A percentile compares a stretch with the other conserved stretches of the same genome.
Evolutionary conservation across 2,888 invertebrate species (phyloP).

Genomic region (Catocala fraxini): DNA sequence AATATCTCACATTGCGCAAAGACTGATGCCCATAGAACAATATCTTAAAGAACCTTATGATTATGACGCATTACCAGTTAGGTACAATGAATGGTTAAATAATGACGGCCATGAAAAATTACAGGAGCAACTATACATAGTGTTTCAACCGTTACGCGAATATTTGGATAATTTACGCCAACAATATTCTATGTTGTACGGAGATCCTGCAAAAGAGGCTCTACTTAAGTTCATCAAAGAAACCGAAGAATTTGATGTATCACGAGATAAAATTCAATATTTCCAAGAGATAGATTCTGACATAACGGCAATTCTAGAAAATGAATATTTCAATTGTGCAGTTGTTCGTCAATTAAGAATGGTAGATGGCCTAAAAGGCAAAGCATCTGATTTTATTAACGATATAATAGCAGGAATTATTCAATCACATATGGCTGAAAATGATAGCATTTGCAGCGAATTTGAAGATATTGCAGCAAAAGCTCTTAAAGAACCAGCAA

Average conservation of each 20-base stretch:
- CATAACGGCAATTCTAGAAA: slow-evolving; percentile 88
- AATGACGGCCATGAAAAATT: slow-evolving; percentile 85
- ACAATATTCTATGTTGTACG: slow-evolving; percentile 88
- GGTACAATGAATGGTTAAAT: slow-evolving; percentile 87
- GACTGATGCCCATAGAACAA: slow-evolving; percentile 88
- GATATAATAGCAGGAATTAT: slow-evolving; percentile 89
- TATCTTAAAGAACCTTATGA: slow-evolving; percentile 76
- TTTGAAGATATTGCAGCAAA: slow-evolving; percentile 91
- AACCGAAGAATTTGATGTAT: slow-evolving; percentile 87
- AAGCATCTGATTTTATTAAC: slow-evolving; percentile 87
- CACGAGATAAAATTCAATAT: slow-evolving; percentile 88
- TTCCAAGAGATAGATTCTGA: slow-evolving; percentile 88
- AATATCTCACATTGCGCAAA: slow-evolving; percentile 86
- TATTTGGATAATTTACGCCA: slow-evolving; percentile 85
- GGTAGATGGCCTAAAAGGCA: slow-evolving; percentile 88
- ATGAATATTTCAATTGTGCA: slow-evolving; percentile 90
- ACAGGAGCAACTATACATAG: slow-evolving; percentile 79
- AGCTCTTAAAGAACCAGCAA: slow-evolving; percentile 91
- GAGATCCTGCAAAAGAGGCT: slow-evolving; percentile 78
- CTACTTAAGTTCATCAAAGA: slow-evolving; percentile 81
- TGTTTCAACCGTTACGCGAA: slow-evolving; percentile 86
- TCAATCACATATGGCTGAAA: slow-evolving; percentile 89
- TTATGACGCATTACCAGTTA: slow-evolving; percentile 85
- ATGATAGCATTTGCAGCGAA: slow-evolving; percentile 90
- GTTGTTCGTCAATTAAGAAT: slow-evolving; percentile 89